Conservation (phyloP, 2,797 vertebrate species). For the Falco cherrug region DNA sequence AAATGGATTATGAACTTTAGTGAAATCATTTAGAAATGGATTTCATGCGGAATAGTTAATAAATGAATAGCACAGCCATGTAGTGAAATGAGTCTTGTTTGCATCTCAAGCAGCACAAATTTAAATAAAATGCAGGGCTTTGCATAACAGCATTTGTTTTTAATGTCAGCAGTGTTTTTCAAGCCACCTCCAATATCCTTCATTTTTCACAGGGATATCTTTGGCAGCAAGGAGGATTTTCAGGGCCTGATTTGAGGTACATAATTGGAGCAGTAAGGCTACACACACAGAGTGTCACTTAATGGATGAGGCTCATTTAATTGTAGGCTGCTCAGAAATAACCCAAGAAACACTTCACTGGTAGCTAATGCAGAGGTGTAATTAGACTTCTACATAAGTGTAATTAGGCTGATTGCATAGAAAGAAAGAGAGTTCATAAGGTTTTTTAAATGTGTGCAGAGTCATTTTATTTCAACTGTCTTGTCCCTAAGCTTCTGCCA, state of each 20-base stretch:
- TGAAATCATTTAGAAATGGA: conserved; percentile 64
- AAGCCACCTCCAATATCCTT: conserved; percentile 18
- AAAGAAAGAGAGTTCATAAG: conserved; percentile 80
- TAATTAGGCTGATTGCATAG: conserved; percentile 92
- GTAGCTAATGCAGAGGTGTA: conserved; percentile 88
- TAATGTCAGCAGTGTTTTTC: background rate
- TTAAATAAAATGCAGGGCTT: conserved; percentile 49
- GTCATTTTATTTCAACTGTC: conserved; percentile 48
- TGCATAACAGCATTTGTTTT: conserved; percentile 42
- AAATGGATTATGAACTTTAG: conserved; percentile 64
- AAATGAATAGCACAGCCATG: conserved; percentile 36
- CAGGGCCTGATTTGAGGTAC: conserved; percentile 83
- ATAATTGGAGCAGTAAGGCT: conserved; percentile 87
- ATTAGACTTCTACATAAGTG: conserved; percentile 90
- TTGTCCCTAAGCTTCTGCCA: conserved; percentile 3
- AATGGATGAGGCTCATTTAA: conserved; percentile 90
- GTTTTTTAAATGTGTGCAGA: conserved; percentile 80
- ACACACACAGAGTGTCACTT: conserved; percentile 84
- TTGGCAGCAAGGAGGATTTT: conserved; percentile 68
- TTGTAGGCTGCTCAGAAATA: conserved; percentile 85
- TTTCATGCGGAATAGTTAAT: conserved; percentile 62
- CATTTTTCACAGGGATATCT: conserved; percentile 55
- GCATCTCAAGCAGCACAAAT: conserved; percentile 68
- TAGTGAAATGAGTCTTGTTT: conserved; percentile 56
- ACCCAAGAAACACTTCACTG: conserved; percentile 87